phyloP scores from a whole-genome alignment of 2,113 vertebrate genomes.

The Cercocebus atys region DNA sequence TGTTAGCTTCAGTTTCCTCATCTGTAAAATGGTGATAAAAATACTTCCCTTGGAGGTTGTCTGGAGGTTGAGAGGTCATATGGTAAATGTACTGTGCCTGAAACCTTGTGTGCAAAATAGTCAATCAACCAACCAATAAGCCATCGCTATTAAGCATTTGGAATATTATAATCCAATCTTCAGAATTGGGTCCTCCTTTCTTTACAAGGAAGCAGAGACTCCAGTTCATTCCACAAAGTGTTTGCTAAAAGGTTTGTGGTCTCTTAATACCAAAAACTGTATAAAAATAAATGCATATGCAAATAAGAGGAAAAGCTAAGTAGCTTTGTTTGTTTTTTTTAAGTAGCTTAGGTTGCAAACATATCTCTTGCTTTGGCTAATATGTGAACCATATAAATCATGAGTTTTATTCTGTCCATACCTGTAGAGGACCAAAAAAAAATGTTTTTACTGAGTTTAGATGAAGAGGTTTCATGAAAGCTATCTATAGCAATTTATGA shows the following conservation, averaged over 20 bases:
- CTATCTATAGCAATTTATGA: background rate
- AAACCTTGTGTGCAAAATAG: background rate
- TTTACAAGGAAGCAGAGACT: background rate
- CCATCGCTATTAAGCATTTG: background rate
- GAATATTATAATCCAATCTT: background rate
- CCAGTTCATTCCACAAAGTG: background rate
- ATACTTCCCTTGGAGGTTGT: background rate
- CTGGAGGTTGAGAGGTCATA: background rate
- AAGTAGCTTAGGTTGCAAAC: background rate
- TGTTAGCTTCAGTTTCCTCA: background rate
- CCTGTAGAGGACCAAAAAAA: background rate
- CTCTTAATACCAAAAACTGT: background rate
- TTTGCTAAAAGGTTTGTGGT: background rate
- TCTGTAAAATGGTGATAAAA: background rate
- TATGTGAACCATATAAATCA: slow-evolving; percentile 57
- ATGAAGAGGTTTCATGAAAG: background rate
- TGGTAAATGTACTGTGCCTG: background rate
- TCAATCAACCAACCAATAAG: too few species aligned
- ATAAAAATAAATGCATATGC: background rate
- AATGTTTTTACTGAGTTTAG: background rate
- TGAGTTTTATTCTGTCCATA: background rate
- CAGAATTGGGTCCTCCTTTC: background rate
- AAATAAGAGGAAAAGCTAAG: background rate
- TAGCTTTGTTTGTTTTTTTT: background rate
- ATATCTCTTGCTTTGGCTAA: background rate